These are phyloP conservation scores for Rhinichthys osculus DNA, from an alignment of 2,797 vertebrate genomes.

Conservation along the genomic window DNA sequence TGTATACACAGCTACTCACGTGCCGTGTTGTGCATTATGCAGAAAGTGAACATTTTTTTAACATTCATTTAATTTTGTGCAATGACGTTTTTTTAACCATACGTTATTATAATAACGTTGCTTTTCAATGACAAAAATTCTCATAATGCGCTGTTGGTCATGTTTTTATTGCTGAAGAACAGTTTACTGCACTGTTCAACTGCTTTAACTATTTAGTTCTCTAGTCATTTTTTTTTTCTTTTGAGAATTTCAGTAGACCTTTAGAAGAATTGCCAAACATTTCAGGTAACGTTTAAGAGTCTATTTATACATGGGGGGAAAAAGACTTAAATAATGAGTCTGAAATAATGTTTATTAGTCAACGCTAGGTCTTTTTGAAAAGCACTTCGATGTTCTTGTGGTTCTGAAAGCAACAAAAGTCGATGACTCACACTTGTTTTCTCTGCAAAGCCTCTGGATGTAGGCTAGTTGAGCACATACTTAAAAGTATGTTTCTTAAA, in stretches of 20 bases:
- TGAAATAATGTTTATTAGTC: neutral
- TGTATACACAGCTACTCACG: neutral
- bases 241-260: neutral
- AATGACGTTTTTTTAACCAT: too few species aligned
- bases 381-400: constrained; percentile 11
- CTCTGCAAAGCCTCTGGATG: neutral
- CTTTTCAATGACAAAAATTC: neutral
- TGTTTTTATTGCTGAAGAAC: neutral
- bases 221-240: too few species aligned
- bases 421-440: constrained; percentile 16
- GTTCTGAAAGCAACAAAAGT: neutral
- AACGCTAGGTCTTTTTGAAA: neutral
- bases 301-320: neutral
- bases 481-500: neutral
- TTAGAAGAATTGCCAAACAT: neutral
- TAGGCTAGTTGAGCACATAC: neutral
- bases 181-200: neutral
- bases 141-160: neutral
- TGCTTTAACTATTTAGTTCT: neutral
- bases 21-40: neutral
- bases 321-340: neutral
- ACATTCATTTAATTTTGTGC: too few species aligned
- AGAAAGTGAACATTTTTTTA: neutral
- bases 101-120: too few species aligned
- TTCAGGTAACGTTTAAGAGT: neutral